phyloP scores from a whole-genome alignment of 2,888 invertebrate species.

The Dicycla oo region DNA sequence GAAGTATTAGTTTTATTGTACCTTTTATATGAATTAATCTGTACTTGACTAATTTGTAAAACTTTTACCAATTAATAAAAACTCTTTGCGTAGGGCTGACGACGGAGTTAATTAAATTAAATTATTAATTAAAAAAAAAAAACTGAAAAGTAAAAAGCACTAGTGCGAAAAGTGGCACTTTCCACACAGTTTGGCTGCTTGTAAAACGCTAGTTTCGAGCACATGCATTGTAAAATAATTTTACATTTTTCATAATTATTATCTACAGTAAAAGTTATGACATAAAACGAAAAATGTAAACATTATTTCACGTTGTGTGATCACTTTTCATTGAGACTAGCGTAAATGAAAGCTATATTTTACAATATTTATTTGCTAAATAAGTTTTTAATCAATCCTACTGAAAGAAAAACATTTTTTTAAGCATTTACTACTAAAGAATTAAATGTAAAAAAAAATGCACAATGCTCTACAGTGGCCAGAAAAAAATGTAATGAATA shows the following conservation, averaged over 20 bases:
- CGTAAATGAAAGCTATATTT: background rate
- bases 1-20: no score
- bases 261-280: background rate
- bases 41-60: no score
- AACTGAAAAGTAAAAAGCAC: no score
- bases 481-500: background rate
- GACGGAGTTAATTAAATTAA: no score
- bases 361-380: background rate
- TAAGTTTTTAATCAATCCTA: background rate
- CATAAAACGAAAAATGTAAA: background rate
- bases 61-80: no score
- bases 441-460: background rate
- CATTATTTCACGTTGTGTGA: background rate
- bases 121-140: no score
- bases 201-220: no score
- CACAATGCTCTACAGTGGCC: background rate
- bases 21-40: no score
- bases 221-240: no score
- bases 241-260: background rate
- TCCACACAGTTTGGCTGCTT: no score
- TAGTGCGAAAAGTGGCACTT: no score
- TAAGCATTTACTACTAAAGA: background rate
- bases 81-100: no score
- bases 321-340: background rate
- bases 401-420: background rate